These are phyloP conservation scores for Delia radicum DNA, from an alignment of 1,140 invertebrate species.

Conservation along the genomic window DNA sequence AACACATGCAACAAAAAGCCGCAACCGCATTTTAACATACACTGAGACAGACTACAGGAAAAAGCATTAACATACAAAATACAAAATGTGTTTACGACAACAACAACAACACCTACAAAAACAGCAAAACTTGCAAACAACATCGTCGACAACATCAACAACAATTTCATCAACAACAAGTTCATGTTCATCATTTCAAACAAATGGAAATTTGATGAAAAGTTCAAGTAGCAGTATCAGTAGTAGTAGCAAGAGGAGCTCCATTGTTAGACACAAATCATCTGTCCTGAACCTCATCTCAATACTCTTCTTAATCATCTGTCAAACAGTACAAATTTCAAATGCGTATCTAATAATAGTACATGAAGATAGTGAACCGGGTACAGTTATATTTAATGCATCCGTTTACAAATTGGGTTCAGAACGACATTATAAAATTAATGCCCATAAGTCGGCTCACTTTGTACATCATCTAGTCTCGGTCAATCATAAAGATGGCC, in stretches of 20 bases:
- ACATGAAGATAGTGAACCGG: slow-evolving; percentile 66
- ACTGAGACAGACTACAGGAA: not conserved
- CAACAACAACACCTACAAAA: not conserved
- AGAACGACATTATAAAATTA: slow-evolving; percentile 72
- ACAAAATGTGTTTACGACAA: slow-evolving; percentile 12
- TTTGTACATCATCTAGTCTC: slow-evolving; percentile 76
- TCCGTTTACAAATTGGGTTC: slow-evolving; percentile 75
- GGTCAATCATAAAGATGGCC: slow-evolving; percentile 72
- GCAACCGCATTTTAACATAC: not conserved
- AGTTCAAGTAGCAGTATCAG: not conserved
- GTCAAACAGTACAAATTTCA: slow-evolving; percentile 17
- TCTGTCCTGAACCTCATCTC: not conserved
- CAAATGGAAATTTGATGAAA: not conserved
- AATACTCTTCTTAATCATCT: not conserved
- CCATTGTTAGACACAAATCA: not conserved
- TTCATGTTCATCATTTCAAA: not conserved
- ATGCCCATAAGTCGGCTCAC: slow-evolving; percentile 74
- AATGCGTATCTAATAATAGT: slow-evolving; percentile 69
- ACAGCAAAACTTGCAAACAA: no score
- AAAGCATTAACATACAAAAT: not conserved
- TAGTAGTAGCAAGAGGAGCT: not conserved
- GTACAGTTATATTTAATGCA: slow-evolving; percentile 75
- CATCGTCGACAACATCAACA: not conserved
- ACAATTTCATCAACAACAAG: not conserved
- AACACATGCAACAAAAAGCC: not conserved